Evolutionary conservation across 2,113 vertebrate species (phyloP).

Genomic region (Carlito syrichta): DNA sequence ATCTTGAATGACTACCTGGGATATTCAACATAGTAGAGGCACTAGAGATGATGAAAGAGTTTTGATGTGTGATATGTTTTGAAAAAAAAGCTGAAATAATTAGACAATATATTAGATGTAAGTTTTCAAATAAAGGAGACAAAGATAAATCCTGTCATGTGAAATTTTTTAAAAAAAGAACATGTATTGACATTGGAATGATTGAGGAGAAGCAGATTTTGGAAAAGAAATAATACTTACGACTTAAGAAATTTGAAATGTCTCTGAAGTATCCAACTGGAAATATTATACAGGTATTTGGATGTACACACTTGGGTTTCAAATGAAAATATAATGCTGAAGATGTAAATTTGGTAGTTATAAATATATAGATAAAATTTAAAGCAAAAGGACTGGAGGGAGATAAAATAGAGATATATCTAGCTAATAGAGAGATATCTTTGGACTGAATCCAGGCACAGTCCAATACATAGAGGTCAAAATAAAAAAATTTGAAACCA

Average conservation of each 20-base stretch:
- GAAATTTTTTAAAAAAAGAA: too few relatives aligned
- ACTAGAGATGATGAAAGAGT: neutral
- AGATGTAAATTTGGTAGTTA: neutral
- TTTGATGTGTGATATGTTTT: neutral
- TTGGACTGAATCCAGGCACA: neutral
- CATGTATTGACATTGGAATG: neutral
- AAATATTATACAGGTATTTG: neutral
- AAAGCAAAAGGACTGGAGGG: neutral
- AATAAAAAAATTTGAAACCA: neutral
- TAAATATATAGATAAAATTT: neutral
- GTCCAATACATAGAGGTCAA: neutral
- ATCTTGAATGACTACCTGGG: neutral
- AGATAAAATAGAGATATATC: neutral
- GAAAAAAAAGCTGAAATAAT: neutral
- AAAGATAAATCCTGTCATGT: neutral
- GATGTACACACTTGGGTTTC: neutral
- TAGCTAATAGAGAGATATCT: neutral
- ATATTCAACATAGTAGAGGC: too few relatives aligned
- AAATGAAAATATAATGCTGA: neutral
- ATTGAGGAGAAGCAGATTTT: neutral
- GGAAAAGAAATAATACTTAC: neutral
- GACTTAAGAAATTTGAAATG: neutral
- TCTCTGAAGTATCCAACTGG: neutral
- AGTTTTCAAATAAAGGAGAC: neutral
- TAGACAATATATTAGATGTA: neutral